Base-by-base conservation (phyloP, 2,797 vertebrate genomes). In the Meriones psammophilus region DNA sequence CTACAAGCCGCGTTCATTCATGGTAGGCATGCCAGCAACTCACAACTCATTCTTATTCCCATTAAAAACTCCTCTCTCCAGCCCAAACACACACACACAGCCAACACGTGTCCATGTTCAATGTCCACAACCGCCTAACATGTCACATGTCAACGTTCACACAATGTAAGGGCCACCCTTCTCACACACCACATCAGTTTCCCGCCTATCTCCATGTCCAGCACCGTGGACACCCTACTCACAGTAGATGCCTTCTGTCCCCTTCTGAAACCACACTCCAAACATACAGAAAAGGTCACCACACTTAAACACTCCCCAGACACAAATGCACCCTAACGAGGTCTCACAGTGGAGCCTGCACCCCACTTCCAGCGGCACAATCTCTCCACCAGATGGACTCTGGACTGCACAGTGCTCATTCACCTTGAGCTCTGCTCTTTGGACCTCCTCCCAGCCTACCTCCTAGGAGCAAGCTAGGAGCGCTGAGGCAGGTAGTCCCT, bases 401-500 rank as follows among this genome's bases (percentile, higher is more conserved):
- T 22, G 58, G 94, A 81, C 93, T 68, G 89, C 83, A 71, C 17
- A 0, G 50, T 24, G 73, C 42, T 93, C 92, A 92, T 60, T 96
- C 84, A 36, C 78, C 78, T 89, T 80, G 58, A 64, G 90, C 30
- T 94, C 60, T 77, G 79, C 83, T 68, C 90, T 92, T 56, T 0
- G 56, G 88, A 89, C 94, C 84, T 96, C 94, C 86, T 92, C 88
- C 94, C 80, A 73, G 79, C 66, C 97, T 69, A 89, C 92, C 74
- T 97, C 95, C 93, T 93, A 71, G 56, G 73, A 97, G 94, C 88
- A 94, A 66, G 56, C 74, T 68, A 86, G 94, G 91, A 94, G 66
- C 92, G 84, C 96, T 88, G 77, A 96, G 79, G 92, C 93, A 94
- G 91, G 91, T 60, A 88, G 93, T 96, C 97, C 88, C 97, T 97